These are phyloP conservation scores for Drosophila macrospina DNA, from an alignment of 2,888 invertebrate species.

Conservation along the genomic window DNA sequence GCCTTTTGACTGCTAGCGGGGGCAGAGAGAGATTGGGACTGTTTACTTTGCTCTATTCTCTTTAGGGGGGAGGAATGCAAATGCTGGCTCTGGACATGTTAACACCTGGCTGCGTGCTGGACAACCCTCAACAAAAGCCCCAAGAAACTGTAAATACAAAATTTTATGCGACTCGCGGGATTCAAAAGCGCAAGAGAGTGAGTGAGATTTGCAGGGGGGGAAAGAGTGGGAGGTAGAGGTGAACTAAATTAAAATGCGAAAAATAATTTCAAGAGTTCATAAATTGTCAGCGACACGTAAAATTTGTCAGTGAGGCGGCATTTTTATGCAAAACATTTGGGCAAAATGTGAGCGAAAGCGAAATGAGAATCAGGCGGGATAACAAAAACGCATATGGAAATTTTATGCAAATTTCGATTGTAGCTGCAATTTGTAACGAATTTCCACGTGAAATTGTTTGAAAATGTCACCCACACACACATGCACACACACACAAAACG, in stretches of 20 bases:
- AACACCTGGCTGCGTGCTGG: conserved; percentile 58
- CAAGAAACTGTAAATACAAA: conserved; percentile 26
- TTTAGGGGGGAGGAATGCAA: conserved; percentile 41
- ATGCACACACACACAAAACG: conserved; percentile 1
- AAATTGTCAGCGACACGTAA: conserved; percentile 53
- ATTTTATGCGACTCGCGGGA: conserved; percentile 67
- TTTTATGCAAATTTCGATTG: conserved; percentile 75
- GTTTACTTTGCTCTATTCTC: neutral
- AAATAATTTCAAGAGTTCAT: conserved; percentile 60
- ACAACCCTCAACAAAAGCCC: conserved; percentile 24
- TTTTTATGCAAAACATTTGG: conserved; percentile 64
- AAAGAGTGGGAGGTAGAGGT: too few species aligned
- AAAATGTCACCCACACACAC: conserved; percentile 40
- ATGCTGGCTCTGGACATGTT: conserved; percentile 61
- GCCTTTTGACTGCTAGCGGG: conserved; percentile 17
- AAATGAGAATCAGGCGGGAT: conserved; percentile 37
- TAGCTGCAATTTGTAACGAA: conserved; percentile 76
- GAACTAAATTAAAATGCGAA: neutral
- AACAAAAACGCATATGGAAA: conserved; percentile 77
- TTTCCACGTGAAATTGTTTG: conserved; percentile 72
- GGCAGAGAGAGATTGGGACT: too few species aligned
- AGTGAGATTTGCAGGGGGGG: neutral
- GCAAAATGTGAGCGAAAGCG: conserved; percentile 51
- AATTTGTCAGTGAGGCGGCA: conserved; percentile 62
- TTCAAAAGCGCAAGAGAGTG: conserved; percentile 3